Evolutionary conservation across 2,888 invertebrate genomes (phyloP), one percentile per base, ranked within the genome.

Genomic region (Omphaloscelis lunosa): DNA sequence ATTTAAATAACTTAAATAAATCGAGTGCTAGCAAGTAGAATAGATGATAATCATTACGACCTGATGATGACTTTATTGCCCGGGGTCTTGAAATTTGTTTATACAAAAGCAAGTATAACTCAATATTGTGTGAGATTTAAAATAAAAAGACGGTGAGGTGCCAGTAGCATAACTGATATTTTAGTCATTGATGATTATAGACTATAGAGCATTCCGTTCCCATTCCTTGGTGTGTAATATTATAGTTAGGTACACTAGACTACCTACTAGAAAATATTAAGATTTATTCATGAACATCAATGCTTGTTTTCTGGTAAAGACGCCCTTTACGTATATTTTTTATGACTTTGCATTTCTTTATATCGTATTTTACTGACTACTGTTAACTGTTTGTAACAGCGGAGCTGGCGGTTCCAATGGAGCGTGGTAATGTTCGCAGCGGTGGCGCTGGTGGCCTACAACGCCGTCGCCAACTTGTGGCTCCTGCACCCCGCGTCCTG

Each of bases 401-500:
- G 95, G 94, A 93, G 94, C 53, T 96, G 96, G 96, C 95, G 98
- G 89, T 97, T 97, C 88, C 97, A 97, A 92, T 98, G 98, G 98
- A 98, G 97, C 93, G 93, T 98, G 89, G 97, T 98, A 89, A 96
- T 98, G 82, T 93, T 97, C 78, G 97, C 97, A 87, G 97, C 98
- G 58, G 91, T 98, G 73, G 97, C 97, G 56, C 95, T 98, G 82
- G 97, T 98, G 48, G 90, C 98, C 62, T 98, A 95, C 93, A 96
- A 95, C 84, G 95, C 95, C 12, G 94, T 93, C 6, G 95, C 95
- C 63, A 95, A 96, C 90, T 89, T 97, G 84, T 96, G 96, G 96
- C 90, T 96, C 59, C 89, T 96, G 53, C 93, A 91, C 9, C 93
- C 95, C 2, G 88, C 93, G 0, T 86, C 95, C 5, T 95, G 96